These are phyloP conservation scores for Protomyctophum bolini DNA, from an alignment of 2,113 vertebrate species.

Conservation along the genomic window DNA sequence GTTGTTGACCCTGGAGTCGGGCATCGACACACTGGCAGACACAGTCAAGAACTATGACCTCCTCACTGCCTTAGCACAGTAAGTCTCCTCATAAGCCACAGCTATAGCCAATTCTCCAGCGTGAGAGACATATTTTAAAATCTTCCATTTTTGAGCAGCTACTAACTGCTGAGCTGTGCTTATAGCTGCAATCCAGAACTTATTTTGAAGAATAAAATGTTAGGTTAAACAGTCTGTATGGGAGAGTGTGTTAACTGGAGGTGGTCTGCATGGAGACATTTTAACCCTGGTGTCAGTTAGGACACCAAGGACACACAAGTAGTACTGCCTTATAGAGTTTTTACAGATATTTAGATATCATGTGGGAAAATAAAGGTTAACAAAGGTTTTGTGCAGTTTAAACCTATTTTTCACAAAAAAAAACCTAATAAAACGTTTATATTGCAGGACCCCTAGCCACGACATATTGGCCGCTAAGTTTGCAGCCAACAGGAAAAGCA, in stretches of 20 bases:
- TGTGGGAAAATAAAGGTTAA: not conserved
- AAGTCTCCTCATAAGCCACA: conserved; percentile 64
- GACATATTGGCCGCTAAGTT: conserved; percentile 92
- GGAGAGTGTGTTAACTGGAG: too few relatives aligned
- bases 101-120: too few relatives aligned
- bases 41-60: conserved; percentile 96
- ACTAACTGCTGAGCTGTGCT: not conserved
- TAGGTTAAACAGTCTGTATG: too few relatives aligned
- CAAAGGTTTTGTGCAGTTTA: not conserved
- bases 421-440: not conserved
- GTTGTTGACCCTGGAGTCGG: conserved; percentile 94
- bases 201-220: too few relatives aligned
- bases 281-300: too few relatives aligned
- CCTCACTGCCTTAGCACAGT: conserved; percentile 95
- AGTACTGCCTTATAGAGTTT: not conserved
- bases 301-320: too few relatives aligned
- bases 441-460: conserved; percentile 82
- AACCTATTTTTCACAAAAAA: not conserved
- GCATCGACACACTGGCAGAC: conserved; percentile 95
- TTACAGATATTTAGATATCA: too few relatives aligned
- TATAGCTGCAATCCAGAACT: too few relatives aligned
- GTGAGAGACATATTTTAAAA: too few relatives aligned
- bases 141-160: not conserved
- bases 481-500: conserved; percentile 96
- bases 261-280: too few relatives aligned